Evolutionary conservation across 1,140 invertebrate species (phyloP).

Genomic region (Ips nitidus): DNA sequence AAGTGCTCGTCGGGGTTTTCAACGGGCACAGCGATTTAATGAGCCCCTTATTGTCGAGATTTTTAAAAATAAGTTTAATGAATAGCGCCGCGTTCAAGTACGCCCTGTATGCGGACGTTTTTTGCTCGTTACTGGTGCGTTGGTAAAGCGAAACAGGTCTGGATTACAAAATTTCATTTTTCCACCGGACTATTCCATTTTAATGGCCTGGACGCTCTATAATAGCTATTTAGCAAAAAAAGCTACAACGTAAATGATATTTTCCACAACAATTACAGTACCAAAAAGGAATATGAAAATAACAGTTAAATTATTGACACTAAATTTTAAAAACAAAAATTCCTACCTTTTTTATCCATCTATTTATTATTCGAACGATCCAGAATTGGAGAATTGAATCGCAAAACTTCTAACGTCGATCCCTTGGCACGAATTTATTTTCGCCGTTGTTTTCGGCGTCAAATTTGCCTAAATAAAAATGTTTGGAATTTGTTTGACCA

Average conservation of each 20-base stretch:
- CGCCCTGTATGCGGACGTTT: slow-evolving; percentile 22
- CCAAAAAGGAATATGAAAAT: too few species aligned
- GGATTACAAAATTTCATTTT: background rate
- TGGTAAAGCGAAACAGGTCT: background rate
- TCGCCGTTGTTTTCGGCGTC: background rate
- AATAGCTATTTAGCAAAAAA: too few species aligned
- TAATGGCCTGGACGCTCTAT: too few species aligned
- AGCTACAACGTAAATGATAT: too few species aligned
- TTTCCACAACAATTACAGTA: too few species aligned
- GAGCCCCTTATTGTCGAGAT: slow-evolving; percentile 27
- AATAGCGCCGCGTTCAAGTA: slow-evolving; percentile 26
- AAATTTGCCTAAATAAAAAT: background rate
- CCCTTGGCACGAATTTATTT: background rate
- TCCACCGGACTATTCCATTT: too few species aligned
- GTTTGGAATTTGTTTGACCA: background rate
- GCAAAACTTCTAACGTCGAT: background rate
- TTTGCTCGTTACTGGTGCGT: slow-evolving; percentile 21
- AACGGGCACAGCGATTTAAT: slow-evolving; percentile 20
- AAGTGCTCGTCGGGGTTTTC: slow-evolving; percentile 22
- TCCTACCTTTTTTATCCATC: too few species aligned
- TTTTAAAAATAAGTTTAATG: slow-evolving; percentile 28
- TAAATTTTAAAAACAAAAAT: too few species aligned
- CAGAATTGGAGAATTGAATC: background rate
- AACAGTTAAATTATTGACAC: too few species aligned
- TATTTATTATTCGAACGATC: background rate